Evolutionary conservation across 35 echinoderm and acorn worm genomes (phyloP), one percentile per base, ranked within the genome.

Genomic region (Ophioderma brevispina): DNA sequence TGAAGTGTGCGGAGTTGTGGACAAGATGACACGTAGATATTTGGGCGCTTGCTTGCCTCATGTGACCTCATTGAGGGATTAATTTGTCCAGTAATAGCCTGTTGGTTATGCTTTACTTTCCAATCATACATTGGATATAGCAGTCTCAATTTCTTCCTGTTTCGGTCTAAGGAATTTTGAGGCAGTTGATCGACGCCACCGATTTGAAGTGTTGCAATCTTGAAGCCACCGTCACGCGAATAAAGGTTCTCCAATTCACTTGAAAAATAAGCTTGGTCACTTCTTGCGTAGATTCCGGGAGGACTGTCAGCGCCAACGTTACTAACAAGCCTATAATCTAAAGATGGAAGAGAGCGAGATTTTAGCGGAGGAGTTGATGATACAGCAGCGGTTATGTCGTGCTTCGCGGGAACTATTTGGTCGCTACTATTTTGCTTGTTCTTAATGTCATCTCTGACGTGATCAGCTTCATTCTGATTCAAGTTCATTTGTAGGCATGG

Each of bases 51-150:
- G n/a, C n/a, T n/a, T n/a, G n/a, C n/a, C n/a, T n/a, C n/a, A n/a
- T n/a, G n/a, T n/a, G n/a, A n/a, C n/a, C n/a, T n/a, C n/a, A n/a
- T 21, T 25, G 79, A 31, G 15, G 35, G 32, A 33, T 90, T 80
- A 64, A 90, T 81, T 13, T 82, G 46, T n/a, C n/a, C n/a, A n/a
- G n/a, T n/a, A n/a, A n/a, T n/a, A n/a, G n/a, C 31, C 10, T 55
- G 34, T 76, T 49, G 41, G 46, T 91, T 82, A 3, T 85, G 39
- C 33, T 87, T 52, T 1, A 85, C 31, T 87, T 86, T 91, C 75
- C 40, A 94, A 81, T 94, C 93, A 92, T 92, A 98, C 96, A 98
- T 98, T 11, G 96, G 96, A 87, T 98, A 98, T 25, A 87, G 39
- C 31, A 77, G 84, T 85, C 96, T 63, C 18, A 98, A 80, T 56